Base-by-base conservation (phyloP, 35 echinoderm and acorn worm genomes). In the Holothuria glaberrima region DNA sequence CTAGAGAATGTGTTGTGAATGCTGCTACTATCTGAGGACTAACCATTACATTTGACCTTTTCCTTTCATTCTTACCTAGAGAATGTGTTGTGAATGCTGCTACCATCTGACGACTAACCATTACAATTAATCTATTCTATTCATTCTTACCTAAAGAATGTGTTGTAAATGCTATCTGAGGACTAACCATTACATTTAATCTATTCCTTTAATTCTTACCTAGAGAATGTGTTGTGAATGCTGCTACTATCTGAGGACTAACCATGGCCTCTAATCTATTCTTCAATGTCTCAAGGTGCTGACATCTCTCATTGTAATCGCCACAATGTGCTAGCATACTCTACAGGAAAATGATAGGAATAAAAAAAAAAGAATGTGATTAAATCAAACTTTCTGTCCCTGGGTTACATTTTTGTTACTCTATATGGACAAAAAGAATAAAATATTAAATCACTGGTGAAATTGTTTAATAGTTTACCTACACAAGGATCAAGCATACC, bases 271-370 rank as follows among this genome's bases (percentile, higher is more conserved):
- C 97, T 19, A 99, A 64, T 82, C 97, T 88, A 64, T 99, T 99
- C 85, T 95, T 99, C 19, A 99, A 85, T 22, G 88, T 94, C 57
- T 99, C 97, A 28, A 99, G 89, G 63, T 94, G 91, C 86, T 99
- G 97, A 69, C 89, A 95, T 77, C 97, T 82, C 88, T 99, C 97
- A 27, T 95, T 91, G 89, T 99, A 99, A 79, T 99, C 97, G 25
- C 97, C 97, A 89, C 97, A 99, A 48, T 99, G 97, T 17, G 97
- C 93, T 36, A 99, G 74, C 93, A 99, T 93, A 71, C 93, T 99
- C 97, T 99, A 72, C 13, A 26, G 22, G 14, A 69, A 0, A 9
- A 69, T 69, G 50, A 69, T 18, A 69, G 66, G 5, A 24, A 33
- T 6, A 69, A 69, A 69, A 33, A 41, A 7, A 41, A 41, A 41